Conservation (phyloP, 2,113 vertebrate genomes). For the Talpa occidentalis region DNA sequence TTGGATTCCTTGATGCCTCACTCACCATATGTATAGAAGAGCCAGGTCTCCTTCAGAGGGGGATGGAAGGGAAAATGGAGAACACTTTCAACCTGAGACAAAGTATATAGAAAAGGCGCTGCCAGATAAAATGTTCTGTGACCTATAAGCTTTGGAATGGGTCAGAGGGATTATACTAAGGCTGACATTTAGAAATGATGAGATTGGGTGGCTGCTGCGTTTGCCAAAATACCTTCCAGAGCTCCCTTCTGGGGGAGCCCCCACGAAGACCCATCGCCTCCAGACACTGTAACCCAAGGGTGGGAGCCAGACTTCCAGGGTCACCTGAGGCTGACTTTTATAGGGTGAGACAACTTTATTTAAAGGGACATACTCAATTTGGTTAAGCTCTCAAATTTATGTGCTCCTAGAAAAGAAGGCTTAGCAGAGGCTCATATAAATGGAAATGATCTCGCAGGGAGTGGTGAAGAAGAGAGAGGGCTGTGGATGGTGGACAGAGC, state of each 20-base stretch:
- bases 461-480: not conserved
- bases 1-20: conserved; percentile 80
- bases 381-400: conserved; percentile 56
- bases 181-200: conserved; percentile 82
- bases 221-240: conserved; percentile 66
- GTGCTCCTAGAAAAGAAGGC: conserved; percentile 61
- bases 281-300: conserved; percentile 35
- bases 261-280: conserved; percentile 22
- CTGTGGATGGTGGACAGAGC: not conserved
- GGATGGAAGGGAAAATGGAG: conserved; percentile 56
- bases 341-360: conserved; percentile 71
- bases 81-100: conserved; percentile 71
- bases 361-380: conserved; percentile 62
- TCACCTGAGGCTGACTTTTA: conserved; percentile 68
- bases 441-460: conserved; percentile 60
- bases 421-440: conserved; percentile 57
- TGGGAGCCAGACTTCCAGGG: conserved; percentile 43
- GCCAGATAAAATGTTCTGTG: conserved; percentile 78
- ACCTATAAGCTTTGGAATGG: conserved; percentile 80
- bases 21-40: conserved; percentile 54
- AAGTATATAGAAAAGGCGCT: conserved; percentile 48
- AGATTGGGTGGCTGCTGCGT: conserved; percentile 66
- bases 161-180: conserved; percentile 78
- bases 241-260: not conserved
- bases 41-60: conserved; percentile 47